Evolutionary conservation across 2,113 vertebrate genomes (phyloP).

Genomic region (Prionailurus bengalensis): DNA sequence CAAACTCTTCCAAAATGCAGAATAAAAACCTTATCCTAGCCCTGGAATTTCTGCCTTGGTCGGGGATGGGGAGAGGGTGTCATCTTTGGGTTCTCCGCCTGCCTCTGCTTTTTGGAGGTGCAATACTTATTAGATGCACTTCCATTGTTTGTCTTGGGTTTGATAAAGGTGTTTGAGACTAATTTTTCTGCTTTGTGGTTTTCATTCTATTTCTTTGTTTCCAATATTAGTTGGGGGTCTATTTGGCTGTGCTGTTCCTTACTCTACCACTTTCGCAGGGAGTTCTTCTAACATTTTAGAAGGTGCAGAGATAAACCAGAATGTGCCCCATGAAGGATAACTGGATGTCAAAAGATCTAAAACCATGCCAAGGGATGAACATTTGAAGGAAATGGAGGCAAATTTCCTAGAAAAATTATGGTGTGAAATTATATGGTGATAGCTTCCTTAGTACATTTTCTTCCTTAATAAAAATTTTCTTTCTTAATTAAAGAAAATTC

Average conservation of each 20-base stretch:
- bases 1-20: neutral
- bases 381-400: neutral
- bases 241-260: neutral
- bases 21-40: neutral
- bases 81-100: neutral
- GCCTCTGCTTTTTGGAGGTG: neutral
- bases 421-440: neutral
- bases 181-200: neutral
- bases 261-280: neutral
- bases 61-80: neutral
- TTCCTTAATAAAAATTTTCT: neutral
- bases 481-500: conserved; percentile 8
- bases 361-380: neutral
- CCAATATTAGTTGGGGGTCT: neutral
- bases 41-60: neutral
- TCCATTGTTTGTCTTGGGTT: neutral
- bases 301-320: neutral
- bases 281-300: neutral
- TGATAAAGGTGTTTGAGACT: neutral
- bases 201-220: conserved; percentile 6
- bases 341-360: neutral
- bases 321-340: neutral
- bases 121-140: neutral
- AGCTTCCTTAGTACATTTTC: conserved; percentile 33
- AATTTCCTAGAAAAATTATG: neutral